Evolutionary conservation across 1,140 invertebrate genomes (phyloP).

Genomic region (Hypsibius dujardini): DNA sequence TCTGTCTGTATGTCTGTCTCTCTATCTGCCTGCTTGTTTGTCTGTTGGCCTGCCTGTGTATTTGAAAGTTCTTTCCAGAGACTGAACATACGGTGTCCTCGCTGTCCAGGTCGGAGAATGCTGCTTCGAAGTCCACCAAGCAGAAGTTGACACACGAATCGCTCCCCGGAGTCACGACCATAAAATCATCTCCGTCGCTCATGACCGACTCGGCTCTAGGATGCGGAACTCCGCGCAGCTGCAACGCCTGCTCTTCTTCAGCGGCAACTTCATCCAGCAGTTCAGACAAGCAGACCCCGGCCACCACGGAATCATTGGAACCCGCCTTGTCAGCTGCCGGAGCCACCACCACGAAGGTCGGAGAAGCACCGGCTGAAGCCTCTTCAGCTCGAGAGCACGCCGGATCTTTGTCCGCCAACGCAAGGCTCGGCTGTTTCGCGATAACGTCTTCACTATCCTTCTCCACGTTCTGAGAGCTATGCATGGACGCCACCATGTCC

Average conservation of each 20-base stretch:
- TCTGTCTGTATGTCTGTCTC: too few species aligned
- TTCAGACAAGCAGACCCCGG: too few species aligned
- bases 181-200: neutral
- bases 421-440: neutral
- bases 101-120: slow-evolving; percentile 6
- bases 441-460: neutral
- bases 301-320: too few species aligned
- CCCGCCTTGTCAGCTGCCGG: too few species aligned
- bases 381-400: neutral
- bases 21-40: too few species aligned
- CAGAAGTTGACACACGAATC: neutral
- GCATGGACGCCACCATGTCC: neutral
- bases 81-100: neutral
- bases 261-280: neutral
- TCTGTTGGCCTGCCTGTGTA: too few species aligned
- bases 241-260: neutral
- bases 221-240: neutral
- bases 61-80: neutral
- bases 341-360: neutral
- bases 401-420: neutral
- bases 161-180: neutral
- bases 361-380: neutral
- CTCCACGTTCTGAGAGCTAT: neutral
- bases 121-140: neutral
- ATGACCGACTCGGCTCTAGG: neutral